Evolutionary conservation across 2,113 vertebrate genomes (phyloP).

Genomic region (Daubentonia madagascariensis): DNA sequence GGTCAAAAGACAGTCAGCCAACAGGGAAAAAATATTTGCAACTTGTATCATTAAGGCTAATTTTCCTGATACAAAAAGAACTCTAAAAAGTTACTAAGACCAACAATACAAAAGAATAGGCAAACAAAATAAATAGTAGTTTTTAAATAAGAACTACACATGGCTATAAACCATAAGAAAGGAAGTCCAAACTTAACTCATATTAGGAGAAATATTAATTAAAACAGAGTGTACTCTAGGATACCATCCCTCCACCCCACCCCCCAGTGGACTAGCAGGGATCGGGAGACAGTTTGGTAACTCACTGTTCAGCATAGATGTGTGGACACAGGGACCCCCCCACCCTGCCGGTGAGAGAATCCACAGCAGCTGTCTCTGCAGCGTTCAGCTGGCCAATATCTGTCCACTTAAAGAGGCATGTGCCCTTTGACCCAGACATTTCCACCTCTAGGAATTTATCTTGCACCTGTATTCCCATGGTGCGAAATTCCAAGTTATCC

Average conservation of each 20-base stretch:
- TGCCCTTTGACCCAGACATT: background rate
- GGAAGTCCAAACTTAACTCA: background rate
- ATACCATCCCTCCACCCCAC: no score
- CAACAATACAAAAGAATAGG: background rate
- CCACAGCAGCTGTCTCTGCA: background rate
- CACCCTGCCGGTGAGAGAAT: background rate
- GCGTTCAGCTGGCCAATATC: background rate
- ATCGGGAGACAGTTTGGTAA: background rate
- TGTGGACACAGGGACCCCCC: background rate
- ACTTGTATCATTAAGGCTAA: background rate
- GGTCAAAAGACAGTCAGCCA: background rate
- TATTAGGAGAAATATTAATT: background rate
- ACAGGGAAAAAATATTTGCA: background rate
- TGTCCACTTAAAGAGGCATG: background rate
- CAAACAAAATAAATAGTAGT: background rate
- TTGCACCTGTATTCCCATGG: background rate
- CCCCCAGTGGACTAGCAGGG: background rate
- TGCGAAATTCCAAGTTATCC: background rate
- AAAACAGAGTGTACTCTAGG: background rate
- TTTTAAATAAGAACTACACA: background rate
- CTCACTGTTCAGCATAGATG: background rate
- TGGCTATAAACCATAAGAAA: background rate
- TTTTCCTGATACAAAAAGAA: background rate
- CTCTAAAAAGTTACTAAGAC: background rate
- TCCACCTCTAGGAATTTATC: background rate